phyloP scores from a whole-genome alignment of 1,140 invertebrate genomes.

The Drosophila chauvacae region DNA sequence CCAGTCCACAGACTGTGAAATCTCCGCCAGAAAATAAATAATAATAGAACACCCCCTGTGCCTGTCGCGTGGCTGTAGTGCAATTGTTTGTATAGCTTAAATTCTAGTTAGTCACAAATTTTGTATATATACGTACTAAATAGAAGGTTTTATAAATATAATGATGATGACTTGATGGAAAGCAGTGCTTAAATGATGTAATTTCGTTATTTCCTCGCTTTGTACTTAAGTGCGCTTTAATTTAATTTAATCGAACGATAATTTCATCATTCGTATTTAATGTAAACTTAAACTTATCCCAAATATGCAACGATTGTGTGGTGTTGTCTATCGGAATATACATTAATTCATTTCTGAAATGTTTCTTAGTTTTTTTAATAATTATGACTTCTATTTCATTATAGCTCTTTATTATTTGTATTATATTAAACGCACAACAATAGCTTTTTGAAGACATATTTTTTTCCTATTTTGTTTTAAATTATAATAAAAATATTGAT shows the following conservation, averaged over 20 bases:
- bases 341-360: background rate
- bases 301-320: background rate
- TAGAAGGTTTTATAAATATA: constrained; percentile 13
- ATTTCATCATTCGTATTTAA: background rate
- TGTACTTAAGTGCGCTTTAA: constrained; percentile 2
- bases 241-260: background rate
- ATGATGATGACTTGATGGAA: constrained; percentile 4
- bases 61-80: constrained; percentile 17
- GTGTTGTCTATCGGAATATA: too few relatives aligned
- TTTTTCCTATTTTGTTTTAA: background rate
- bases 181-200: constrained; percentile 1
- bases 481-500: background rate
- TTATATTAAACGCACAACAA: too few relatives aligned
- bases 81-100: constrained; percentile 25
- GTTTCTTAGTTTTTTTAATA: background rate
- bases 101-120: constrained; percentile 32
- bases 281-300: background rate
- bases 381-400: background rate
- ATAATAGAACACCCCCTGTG: background rate
- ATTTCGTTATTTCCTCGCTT: background rate
- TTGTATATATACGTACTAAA: constrained; percentile 16
- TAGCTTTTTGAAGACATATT: background rate
- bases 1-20: constrained; percentile 1
- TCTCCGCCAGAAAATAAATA: background rate
- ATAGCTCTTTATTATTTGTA: background rate